These are phyloP conservation scores for Gallirallus australis DNA, from an alignment of 2,797 vertebrate genomes.

Conservation along the genomic window DNA sequence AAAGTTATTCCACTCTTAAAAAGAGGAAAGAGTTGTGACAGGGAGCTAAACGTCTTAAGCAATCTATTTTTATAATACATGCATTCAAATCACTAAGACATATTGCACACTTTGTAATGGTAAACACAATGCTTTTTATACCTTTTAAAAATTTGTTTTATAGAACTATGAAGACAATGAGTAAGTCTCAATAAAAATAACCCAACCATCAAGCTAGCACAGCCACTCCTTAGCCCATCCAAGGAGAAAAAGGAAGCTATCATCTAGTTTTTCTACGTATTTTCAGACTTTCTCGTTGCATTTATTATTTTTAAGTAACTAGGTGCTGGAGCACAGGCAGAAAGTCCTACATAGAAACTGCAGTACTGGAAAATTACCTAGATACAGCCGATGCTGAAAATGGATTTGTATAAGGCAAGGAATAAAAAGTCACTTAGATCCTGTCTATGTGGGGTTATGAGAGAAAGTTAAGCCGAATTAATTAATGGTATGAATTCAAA, in stretches of 20 bases:
- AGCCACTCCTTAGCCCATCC: background rate
- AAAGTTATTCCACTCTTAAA: background rate
- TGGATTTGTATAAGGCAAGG: background rate
- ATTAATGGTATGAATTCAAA: conserved; percentile 33
- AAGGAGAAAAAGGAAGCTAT: background rate
- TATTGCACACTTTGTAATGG: background rate
- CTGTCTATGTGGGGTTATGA: background rate
- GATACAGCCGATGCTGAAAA: background rate
- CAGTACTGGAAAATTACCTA: background rate
- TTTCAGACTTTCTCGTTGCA: background rate
- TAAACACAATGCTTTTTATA: background rate
- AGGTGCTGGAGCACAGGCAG: background rate
- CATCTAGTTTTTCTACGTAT: background rate
- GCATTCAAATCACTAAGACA: background rate
- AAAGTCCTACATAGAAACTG: background rate
- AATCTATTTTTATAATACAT: background rate
- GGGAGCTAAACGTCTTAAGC: background rate
- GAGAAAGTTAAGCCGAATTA: conserved; percentile 33
- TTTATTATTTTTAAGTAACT: background rate
- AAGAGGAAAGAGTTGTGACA: background rate
- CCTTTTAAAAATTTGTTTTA: background rate
- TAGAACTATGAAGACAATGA: background rate
- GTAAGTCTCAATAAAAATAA: background rate
- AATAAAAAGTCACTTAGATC: background rate
- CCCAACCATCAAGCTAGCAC: background rate